These are phyloP conservation scores for Labeo catla DNA, from an alignment of 2,113 vertebrate genomes.

Conservation along the genomic window DNA sequence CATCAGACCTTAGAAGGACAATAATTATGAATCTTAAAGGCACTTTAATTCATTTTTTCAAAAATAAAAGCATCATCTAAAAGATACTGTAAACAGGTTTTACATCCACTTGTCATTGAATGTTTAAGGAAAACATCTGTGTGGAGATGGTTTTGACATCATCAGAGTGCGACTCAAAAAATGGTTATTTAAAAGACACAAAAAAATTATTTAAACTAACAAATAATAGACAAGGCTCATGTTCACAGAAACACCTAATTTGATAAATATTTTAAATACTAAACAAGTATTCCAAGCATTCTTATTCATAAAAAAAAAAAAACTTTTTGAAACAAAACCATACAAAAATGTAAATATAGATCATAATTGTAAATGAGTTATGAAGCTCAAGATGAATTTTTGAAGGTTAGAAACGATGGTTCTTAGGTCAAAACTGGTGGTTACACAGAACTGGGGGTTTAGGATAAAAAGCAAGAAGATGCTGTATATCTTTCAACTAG, in stretches of 20 bases:
- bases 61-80: not conserved
- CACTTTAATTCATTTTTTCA: not conserved
- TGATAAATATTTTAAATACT: not conserved
- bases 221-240: not conserved
- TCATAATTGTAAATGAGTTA: not conserved
- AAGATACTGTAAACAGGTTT: constrained; percentile 17
- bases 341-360: not conserved
- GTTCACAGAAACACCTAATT: not conserved
- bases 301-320: constrained; percentile 51
- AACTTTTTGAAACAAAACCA: not conserved
- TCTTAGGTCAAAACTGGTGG: not conserved
- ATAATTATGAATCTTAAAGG: not conserved
- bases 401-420: not conserved
- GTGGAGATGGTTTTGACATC: not conserved
- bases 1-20: not conserved
- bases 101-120: constrained; percentile 1
- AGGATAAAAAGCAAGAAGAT: too few relatives aligned
- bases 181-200: not conserved
- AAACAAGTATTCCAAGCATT: not conserved
- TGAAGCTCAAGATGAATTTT: not conserved
- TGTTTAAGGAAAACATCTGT: not conserved
- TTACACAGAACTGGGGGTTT: not conserved
- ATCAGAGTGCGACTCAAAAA: not conserved
- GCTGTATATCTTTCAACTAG: too few relatives aligned
- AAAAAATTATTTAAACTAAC: not conserved